Percentiles rank a stretch among this genome's conserved stretches.
Conservation (phyloP, 1,140 invertebrate genomes). For the Diachasmimorpha longicaudata region DNA sequence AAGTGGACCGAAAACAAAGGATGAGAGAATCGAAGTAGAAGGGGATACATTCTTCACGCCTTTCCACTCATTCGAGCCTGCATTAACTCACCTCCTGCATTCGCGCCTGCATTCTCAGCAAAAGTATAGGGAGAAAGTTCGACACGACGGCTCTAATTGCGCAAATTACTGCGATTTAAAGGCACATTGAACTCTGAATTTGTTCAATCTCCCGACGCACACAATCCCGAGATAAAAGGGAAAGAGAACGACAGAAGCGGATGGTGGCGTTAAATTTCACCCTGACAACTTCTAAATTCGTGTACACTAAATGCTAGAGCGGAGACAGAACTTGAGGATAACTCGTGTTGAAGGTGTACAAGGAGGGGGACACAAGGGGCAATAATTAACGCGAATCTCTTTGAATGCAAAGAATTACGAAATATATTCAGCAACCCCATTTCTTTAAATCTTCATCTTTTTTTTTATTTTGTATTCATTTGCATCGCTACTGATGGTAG, state of each 20-base stretch:
- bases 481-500: not conserved
- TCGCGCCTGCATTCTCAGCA: not conserved
- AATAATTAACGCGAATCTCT: constrained; percentile 25
- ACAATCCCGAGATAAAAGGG: not conserved
- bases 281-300: not conserved
- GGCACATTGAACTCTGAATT: constrained; percentile 13
- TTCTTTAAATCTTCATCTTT: not conserved
- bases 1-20: constrained; percentile 9
- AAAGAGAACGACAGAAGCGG: not conserved
- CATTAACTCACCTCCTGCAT: not conserved
- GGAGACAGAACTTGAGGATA: not conserved
- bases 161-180: constrained; percentile 19
- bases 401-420: constrained; percentile 13
- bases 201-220: not conserved
- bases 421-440: not conserved
- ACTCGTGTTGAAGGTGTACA: not conserved
- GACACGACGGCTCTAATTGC: constrained; percentile 15
- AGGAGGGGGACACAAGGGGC: not conserved
- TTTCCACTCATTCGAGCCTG: not conserved
- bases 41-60: constrained; percentile 13
- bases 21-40: not conserved
- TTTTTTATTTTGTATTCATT: not conserved
- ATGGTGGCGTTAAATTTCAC: not conserved
- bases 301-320: not conserved
- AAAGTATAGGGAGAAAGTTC: constrained; percentile 4